phyloP scores from a whole-genome alignment of 1,140 invertebrate genomes.

The Nephila pilipes region DNA sequence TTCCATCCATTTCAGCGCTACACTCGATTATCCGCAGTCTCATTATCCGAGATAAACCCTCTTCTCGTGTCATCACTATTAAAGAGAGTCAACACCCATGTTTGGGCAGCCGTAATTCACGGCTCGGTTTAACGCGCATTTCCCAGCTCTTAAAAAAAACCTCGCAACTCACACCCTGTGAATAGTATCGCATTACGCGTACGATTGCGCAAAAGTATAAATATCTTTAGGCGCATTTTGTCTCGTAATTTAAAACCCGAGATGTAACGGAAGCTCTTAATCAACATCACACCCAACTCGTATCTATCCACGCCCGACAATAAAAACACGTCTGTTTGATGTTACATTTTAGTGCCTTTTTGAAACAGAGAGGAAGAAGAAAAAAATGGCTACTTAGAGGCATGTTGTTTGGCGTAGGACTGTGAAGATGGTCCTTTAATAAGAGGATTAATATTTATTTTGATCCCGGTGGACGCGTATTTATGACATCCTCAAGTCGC shows the following conservation, averaged over 20 bases:
- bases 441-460: constrained; percentile 68
- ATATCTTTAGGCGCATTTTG: constrained; percentile 8
- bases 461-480: constrained; percentile 47
- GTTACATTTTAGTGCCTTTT: neutral
- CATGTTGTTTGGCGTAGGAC: neutral
- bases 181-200: neutral
- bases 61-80: constrained; percentile 2
- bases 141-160: neutral
- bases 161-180: neutral
- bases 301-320: constrained; percentile 33
- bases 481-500: constrained; percentile 53
- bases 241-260: constrained; percentile 26
- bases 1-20: neutral
- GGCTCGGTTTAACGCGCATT: neutral
- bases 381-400: constrained; percentile 17
- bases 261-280: constrained; percentile 35
- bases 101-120: neutral
- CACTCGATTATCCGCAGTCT: neutral
- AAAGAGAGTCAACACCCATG: neutral
- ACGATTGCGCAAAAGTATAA: neutral
- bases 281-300: constrained; percentile 45
- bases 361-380: neutral
- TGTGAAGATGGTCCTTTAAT: constrained; percentile 52
- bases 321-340: constrained; percentile 13
- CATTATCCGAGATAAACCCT: neutral